A percentile compares a stretch with the other conserved stretches of the same genome.
Conservation (phyloP, 2,888 invertebrate genomes). For the Drosophila niveifrons region DNA sequence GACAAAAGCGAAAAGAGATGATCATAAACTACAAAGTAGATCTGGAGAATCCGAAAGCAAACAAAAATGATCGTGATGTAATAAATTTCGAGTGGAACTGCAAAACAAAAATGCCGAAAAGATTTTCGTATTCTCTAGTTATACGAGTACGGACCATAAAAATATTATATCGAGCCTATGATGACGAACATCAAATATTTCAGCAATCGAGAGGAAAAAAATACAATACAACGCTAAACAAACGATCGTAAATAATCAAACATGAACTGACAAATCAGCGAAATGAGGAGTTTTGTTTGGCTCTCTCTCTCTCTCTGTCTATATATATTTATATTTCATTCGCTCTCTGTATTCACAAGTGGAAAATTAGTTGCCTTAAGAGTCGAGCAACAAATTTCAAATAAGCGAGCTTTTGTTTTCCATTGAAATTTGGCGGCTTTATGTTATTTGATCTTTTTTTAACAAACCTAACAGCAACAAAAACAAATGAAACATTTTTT, state of each 20-base stretch:
- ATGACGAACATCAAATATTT: slow-evolving; percentile 58
- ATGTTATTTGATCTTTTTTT: slow-evolving; percentile 78
- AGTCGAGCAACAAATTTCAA: slow-evolving; percentile 54
- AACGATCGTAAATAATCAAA: slow-evolving; percentile 72
- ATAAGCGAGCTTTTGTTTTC: slow-evolving; percentile 81
- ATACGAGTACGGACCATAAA: slow-evolving; percentile 46
- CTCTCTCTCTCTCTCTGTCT: slow-evolving; percentile 9
- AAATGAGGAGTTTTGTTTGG: slow-evolving; percentile 33
- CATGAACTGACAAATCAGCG: slow-evolving; percentile 68
- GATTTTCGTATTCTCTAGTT: slow-evolving; percentile 28
- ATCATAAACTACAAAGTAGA: slow-evolving; percentile 67
- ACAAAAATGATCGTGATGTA: slow-evolving; percentile 67
- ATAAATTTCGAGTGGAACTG: slow-evolving; percentile 67
- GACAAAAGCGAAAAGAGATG: slow-evolving; percentile 50
- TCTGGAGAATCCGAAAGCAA: slow-evolving; percentile 59
- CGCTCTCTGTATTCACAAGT: slow-evolving; percentile 57
- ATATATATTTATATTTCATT: slow-evolving; percentile 19
- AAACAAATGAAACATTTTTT: slow-evolving; percentile 56
- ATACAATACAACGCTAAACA: slow-evolving; percentile 39
- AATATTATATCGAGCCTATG: slow-evolving; percentile 36
- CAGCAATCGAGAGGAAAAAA: slow-evolving; percentile 29
- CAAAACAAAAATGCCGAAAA: slow-evolving; percentile 42
- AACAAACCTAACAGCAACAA: slow-evolving; percentile 55
- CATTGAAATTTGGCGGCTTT: slow-evolving; percentile 81
- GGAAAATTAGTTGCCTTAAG: slow-evolving; percentile 70